phyloP scores from a whole-genome alignment of 2,113 vertebrate genomes.

The Poicephalus gulielmi region DNA sequence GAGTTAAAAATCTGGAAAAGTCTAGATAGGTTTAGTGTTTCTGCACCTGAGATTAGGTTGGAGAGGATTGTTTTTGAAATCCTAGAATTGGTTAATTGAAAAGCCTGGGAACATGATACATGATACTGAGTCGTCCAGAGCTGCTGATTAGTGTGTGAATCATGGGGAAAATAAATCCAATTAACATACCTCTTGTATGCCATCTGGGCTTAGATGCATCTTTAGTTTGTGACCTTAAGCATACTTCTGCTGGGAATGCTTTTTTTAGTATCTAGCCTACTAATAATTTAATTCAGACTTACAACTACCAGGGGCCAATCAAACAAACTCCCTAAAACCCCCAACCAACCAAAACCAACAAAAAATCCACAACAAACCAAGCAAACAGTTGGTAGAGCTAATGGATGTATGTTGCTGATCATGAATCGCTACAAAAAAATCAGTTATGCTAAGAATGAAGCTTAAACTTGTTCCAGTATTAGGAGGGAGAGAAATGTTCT shows the following conservation, averaged over 20 bases:
- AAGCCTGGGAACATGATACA: not conserved
- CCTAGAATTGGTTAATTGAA: not conserved
- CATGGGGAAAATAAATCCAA: not conserved
- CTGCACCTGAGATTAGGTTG: not conserved
- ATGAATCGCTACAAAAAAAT: not conserved
- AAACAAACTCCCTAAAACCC: too few species aligned
- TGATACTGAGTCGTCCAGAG: not conserved
- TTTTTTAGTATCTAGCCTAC: not conserved
- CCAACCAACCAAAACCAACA: not conserved
- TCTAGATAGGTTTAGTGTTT: not conserved
- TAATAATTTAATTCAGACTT: not conserved
- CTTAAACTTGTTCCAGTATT: not conserved
- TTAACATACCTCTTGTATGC: not conserved
- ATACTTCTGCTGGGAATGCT: not conserved
- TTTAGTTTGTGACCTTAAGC: not conserved
- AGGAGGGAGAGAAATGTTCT: not conserved
- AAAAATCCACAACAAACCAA: not conserved
- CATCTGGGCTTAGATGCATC: not conserved
- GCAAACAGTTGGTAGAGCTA: too few species aligned
- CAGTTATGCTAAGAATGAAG: not conserved
- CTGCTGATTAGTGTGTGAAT: not conserved
- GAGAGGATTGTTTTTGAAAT: not conserved
- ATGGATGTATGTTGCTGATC: not conserved
- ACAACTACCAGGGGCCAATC: not conserved
- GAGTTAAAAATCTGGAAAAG: not conserved